These are phyloP conservation scores for Psophia crepitans DNA, from an alignment of 2,113 vertebrate species.

Conservation along the genomic window DNA sequence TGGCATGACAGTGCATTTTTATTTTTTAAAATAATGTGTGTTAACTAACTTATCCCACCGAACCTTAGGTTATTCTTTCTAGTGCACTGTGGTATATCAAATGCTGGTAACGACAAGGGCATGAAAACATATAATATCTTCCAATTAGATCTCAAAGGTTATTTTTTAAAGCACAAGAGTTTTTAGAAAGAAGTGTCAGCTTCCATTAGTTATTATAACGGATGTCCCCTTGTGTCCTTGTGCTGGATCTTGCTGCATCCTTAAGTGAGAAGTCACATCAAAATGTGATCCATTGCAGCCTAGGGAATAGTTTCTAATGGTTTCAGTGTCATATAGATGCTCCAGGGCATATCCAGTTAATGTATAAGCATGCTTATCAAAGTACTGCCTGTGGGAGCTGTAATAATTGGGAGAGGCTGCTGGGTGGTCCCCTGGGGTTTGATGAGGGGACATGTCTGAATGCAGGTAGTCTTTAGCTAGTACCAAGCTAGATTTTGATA, in stretches of 20 bases:
- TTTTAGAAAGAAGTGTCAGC: conserved; percentile 80
- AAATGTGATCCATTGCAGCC: conserved; percentile 87
- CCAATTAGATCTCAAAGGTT: conserved; percentile 62
- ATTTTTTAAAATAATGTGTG: conserved; percentile 36
- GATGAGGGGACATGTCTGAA: conserved; percentile 83
- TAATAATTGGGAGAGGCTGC: conserved; percentile 86
- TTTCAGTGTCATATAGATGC: conserved; percentile 91
- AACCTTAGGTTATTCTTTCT: conserved; percentile 56
- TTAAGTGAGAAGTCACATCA: conserved; percentile 90
- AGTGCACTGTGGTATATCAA: conserved; percentile 70
- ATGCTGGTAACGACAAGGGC: conserved; percentile 69
- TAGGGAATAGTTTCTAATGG: conserved; percentile 87
- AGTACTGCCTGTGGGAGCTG: conserved; percentile 84
- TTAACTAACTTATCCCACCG: conserved; percentile 28
- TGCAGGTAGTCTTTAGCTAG: conserved; percentile 89
- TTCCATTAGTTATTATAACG: conserved; percentile 97
- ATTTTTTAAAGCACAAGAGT: conserved; percentile 61
- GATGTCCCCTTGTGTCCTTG: conserved; percentile 93
- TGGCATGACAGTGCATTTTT: conserved; percentile 22
- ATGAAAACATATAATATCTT: conserved; percentile 68
- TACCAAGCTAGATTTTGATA: conserved; percentile 81
- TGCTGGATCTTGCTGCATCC: conserved; percentile 87
- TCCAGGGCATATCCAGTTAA: conserved; percentile 92
- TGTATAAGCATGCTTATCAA: conserved; percentile 93
- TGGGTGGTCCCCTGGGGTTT: conserved; percentile 78